A percentile compares a stretch with the other conserved stretches of the same genome.
Conservation (phyloP, 2,113 vertebrate species). For the Deroptyus accipitrinus region DNA sequence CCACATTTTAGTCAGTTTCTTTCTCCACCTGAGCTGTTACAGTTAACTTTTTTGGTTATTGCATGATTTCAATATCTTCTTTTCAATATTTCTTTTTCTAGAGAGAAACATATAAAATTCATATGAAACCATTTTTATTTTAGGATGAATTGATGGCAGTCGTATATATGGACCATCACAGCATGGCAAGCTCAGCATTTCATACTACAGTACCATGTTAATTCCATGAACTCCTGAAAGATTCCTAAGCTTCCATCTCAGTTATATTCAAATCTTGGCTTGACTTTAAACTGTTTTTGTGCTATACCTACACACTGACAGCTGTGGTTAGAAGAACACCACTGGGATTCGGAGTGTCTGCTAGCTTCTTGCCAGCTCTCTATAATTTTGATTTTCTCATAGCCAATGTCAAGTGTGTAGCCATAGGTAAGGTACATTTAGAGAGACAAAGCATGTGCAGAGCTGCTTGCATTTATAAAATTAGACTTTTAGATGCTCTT, state of each 20-base stretch:
- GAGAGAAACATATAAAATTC: not conserved
- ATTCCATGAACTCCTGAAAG: not conserved
- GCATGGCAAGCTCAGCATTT: not conserved
- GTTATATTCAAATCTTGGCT: not conserved
- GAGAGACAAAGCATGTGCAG: not conserved
- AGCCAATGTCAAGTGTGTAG: not conserved
- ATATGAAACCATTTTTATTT: not conserved
- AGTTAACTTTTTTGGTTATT: not conserved
- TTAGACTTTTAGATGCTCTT: not conserved
- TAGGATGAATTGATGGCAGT: not conserved
- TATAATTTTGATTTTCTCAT: not conserved
- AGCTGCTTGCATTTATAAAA: not conserved
- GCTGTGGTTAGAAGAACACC: not conserved
- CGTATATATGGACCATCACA: not conserved
- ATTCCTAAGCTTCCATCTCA: not conserved
- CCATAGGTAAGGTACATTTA: not conserved
- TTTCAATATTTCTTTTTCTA: too few species aligned
- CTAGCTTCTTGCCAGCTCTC: not conserved
- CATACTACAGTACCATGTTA: not conserved
- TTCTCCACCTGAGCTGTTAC: not conserved
- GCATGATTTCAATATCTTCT: too few species aligned
- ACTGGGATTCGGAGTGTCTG: not conserved
- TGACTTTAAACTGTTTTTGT: not conserved
- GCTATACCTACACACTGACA: not conserved
- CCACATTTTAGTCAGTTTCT: not conserved